Evolutionary conservation across 2,113 vertebrate genomes (phyloP).

Genomic region (Rhinoderma darwinii): DNA sequence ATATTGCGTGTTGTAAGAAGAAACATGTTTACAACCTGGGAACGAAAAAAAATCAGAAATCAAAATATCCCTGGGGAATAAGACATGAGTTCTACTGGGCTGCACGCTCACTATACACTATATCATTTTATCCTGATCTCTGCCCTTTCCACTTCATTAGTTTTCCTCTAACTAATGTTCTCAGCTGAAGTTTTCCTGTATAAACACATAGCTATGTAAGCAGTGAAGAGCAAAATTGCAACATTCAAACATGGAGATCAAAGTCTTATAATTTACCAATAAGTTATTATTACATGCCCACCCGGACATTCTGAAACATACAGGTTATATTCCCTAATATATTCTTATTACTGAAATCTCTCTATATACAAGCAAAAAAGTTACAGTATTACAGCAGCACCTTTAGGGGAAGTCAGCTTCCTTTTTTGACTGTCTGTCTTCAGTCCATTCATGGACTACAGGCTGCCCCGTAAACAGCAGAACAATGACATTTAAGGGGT

Average conservation of each 20-base stretch:
- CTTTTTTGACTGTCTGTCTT: no score
- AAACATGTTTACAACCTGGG: slow-evolving; percentile 23
- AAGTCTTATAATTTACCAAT: not conserved
- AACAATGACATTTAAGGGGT: no score
- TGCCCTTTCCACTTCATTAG: slow-evolving; percentile 57
- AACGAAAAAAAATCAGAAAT: slow-evolving; percentile 70
- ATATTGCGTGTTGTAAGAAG: slow-evolving; percentile 70
- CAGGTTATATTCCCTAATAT: not conserved
- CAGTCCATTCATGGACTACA: no score
- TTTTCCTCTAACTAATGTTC: slow-evolving; percentile 41
- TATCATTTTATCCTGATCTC: slow-evolving; percentile 59
- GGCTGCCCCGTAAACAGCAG: no score
- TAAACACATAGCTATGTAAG: not conserved
- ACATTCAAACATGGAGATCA: not conserved
- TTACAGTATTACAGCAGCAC: no score
- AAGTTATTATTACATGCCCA: not conserved
- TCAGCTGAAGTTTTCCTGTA: slow-evolving; percentile 46
- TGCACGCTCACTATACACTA: slow-evolving; percentile 56
- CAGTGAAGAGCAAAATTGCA: not conserved
- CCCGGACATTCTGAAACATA: not conserved
- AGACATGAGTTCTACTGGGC: slow-evolving; percentile 59
- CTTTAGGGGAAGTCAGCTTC: no score
- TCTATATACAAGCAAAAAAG: no score
- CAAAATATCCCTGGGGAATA: slow-evolving; percentile 67
- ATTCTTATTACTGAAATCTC: not conserved